Evolutionary conservation across 2,113 vertebrate genomes (phyloP).

Genomic region (Benitochromis conjunctus): DNA sequence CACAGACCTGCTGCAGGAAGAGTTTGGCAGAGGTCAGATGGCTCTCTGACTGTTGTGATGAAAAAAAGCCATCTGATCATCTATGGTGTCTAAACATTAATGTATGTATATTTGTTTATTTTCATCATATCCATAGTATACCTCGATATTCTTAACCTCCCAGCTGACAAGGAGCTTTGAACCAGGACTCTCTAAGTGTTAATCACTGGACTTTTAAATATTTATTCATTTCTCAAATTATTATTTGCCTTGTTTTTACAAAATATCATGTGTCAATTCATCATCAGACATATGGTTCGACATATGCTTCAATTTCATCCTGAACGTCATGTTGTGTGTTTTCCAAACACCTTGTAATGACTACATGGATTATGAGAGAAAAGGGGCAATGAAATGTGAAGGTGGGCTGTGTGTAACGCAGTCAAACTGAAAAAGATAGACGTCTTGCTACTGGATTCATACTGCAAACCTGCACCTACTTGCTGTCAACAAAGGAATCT

Average conservation of each 20-base stretch:
- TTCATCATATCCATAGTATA: not conserved
- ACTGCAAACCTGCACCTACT: not conserved
- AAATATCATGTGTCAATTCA: not conserved
- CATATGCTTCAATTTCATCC: not conserved
- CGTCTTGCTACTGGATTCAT: not conserved
- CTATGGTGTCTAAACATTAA: not conserved
- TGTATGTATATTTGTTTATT: not conserved
- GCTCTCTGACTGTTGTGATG: not conserved
- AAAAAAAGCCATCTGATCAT: not conserved
- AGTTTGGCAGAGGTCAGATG: not conserved
- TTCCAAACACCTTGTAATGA: not conserved
- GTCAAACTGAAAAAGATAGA: not conserved
- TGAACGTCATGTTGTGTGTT: not conserved
- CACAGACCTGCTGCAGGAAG: not conserved
- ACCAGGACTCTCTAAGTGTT: not conserved
- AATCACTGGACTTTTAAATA: not conserved
- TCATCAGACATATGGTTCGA: rapidly evolving
- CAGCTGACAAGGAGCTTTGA: not conserved
- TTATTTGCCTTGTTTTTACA: not conserved
- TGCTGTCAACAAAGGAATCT: rapidly evolving
- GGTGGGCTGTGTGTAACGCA: not conserved
- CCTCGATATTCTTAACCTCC: not conserved
- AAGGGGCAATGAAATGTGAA: not conserved
- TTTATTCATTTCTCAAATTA: not conserved
- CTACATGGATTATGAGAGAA: not conserved